phyloP scores from a whole-genome alignment of 2,888 invertebrate species.

The Adelphocoris suturalis region DNA sequence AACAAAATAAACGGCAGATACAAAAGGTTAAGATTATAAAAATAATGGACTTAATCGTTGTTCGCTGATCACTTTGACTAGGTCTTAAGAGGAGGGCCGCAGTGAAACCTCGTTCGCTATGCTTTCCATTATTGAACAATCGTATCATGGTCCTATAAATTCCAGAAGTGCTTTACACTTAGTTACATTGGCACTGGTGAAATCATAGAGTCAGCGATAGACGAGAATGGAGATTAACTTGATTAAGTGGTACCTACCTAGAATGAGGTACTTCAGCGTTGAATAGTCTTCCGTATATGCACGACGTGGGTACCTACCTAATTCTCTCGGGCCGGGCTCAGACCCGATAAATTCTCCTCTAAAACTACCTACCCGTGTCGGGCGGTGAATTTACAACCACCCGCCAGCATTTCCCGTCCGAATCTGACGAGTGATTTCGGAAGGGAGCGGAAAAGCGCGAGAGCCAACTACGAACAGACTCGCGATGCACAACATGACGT shows the following conservation, averaged over 20 bases:
- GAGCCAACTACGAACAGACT: background rate
- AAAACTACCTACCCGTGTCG: slow-evolving; percentile 14
- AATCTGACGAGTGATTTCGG: background rate
- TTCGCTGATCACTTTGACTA: too few species aligned
- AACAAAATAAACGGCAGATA: too few species aligned
- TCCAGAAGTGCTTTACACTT: too few species aligned
- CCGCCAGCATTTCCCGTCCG: background rate
- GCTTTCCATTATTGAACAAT: too few species aligned
- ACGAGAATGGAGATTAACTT: slow-evolving; percentile 7
- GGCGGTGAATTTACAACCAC: slow-evolving; percentile 3
- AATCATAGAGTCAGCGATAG: slow-evolving; percentile 10
- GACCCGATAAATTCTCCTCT: background rate
- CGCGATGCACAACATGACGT: too few species aligned
- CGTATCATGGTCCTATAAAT: too few species aligned
- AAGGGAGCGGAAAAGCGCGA: background rate
- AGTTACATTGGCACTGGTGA: too few species aligned
- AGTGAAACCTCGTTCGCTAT: too few species aligned
- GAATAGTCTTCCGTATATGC: background rate
- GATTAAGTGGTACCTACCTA: background rate
- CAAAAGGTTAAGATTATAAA: too few species aligned
- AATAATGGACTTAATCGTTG: too few species aligned
- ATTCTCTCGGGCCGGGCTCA: slow-evolving; percentile 7
- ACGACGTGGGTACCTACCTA: background rate
- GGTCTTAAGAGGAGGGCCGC: too few species aligned
- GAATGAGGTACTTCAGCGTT: slow-evolving; percentile 32